Evolutionary conservation across 2,888 invertebrate genomes (phyloP), one percentile per base, ranked within the genome.

Genomic region (Tachina lurida): DNA sequence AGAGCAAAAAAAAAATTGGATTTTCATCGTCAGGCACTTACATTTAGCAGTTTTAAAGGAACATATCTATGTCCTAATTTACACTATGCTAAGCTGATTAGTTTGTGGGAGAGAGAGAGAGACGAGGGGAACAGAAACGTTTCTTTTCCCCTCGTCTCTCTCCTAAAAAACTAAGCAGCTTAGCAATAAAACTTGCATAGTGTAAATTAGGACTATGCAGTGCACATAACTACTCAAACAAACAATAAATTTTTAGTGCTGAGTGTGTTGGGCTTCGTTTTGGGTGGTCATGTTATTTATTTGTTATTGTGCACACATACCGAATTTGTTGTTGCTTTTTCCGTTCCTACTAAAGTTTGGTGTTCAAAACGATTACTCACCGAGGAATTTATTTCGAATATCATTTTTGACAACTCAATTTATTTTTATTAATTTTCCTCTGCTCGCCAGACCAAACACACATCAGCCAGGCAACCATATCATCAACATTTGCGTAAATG

Each of bases 341-440:
- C 74, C 65, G 56, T 80, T 63, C 67, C 41, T 80, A 54, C 67
- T 74, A 84, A 82, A 65, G 78, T 78, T 87, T 89, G 89, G 89
- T 88, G 89, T 83, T 87, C 87, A 90, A 90, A 90, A 91, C 91
- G 91, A 92, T 92, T 92, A 92, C 92, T 92, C 92, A 92, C 90
- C 89, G 89, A 91, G 92, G 91, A 91, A 92, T 92, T 92, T 92
- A 92, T 92, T 92, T 92, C 91, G 91, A 91, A 91, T 92, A 92
- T 92, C 92, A 92, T 92, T 91, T 91, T 91, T 92, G 92, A 92
- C 92, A 92, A 92, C 92, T 92, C 92, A 92, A 92, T 92, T 92
- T 92, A 92, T 92, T 92, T 92, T 91, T 92, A 92, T 92, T 92
- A 92, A 92, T 92, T 92, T 92, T 91, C 90, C 89, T 90, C 90